Evolutionary conservation across 2,797 vertebrate genomes (phyloP).

Genomic region (Cetoscarus ocellatus): DNA sequence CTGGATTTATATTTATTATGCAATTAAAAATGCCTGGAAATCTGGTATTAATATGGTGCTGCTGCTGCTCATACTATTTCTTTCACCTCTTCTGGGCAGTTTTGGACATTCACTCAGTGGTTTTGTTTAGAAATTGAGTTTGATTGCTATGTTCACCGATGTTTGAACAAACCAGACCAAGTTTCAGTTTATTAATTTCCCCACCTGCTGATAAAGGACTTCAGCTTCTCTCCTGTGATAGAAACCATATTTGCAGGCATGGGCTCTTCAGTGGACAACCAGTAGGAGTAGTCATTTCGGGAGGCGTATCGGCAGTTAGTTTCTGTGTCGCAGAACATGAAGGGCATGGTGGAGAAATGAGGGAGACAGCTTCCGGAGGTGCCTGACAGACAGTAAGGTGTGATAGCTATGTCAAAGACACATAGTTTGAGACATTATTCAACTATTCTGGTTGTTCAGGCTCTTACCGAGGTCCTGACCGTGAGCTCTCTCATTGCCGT

Average conservation of each 20-base stretch:
- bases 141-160: too few species aligned
- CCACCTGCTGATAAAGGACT: conserved; percentile 91
- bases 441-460: too few species aligned
- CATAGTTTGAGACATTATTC: too few species aligned
- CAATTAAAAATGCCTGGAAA: too few species aligned
- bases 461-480: conserved; percentile 93
- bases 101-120: too few species aligned
- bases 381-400: conserved; percentile 73
- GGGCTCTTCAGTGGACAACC: conserved; percentile 90
- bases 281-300: conserved; percentile 94
- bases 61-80: too few species aligned
- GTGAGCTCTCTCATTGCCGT: conserved; percentile 92
- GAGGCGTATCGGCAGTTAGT: conserved; percentile 91
- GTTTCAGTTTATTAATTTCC: not conserved
- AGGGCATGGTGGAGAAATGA: conserved; percentile 94
- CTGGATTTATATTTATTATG: too few species aligned
- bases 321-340: conserved; percentile 94
- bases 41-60: too few species aligned
- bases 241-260: conserved; percentile 89
- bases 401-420: not conserved
- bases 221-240: conserved; percentile 85
- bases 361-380: conserved; percentile 92
- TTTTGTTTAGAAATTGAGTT: too few species aligned
- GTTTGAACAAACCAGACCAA: too few species aligned
- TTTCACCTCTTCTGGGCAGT: too few species aligned